Percentiles rank a stretch among this genome's conserved stretches.
Evolutionary conservation across 2,888 invertebrate species (phyloP).

Genomic region (Andricus quercusramuli): DNA sequence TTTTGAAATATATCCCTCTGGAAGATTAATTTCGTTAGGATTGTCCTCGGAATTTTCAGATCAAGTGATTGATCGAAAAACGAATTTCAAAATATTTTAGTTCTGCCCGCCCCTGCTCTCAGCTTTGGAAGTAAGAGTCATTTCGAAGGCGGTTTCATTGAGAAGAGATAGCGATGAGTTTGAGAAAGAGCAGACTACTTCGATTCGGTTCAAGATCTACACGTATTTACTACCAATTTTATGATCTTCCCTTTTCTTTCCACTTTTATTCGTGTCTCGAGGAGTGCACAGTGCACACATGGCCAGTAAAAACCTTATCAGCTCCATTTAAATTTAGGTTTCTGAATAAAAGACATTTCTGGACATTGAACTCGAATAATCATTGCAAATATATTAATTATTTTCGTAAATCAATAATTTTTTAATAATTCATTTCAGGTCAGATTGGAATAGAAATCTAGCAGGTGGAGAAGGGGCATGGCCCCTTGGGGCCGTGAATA

Average conservation of each 20-base stretch:
- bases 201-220: conserved; percentile 54
- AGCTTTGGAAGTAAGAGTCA: conserved; percentile 53
- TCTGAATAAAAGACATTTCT: conserved; percentile 64
- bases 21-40: background rate
- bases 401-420: no score
- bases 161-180: conserved; percentile 66
- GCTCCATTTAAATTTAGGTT: conserved; percentile 71
- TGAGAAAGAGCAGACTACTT: conserved; percentile 73
- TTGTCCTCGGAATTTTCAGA: background rate
- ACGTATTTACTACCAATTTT: conserved; percentile 32
- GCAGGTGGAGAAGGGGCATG: no score
- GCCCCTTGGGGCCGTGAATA: no score
- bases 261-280: conserved; percentile 62
- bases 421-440: no score
- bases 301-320: conserved; percentile 70
- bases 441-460: no score
- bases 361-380: conserved; percentile 58
- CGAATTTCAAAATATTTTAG: conserved; percentile 12
- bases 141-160: conserved; percentile 56
- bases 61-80: conserved; percentile 3
- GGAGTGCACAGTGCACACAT: conserved; percentile 68
- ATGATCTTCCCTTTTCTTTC: conserved; percentile 60
- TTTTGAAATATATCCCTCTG: background rate
- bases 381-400: no score
- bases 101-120: conserved; percentile 22